Conservation (phyloP, 2,888 invertebrate species). For the Eilema depressum region DNA sequence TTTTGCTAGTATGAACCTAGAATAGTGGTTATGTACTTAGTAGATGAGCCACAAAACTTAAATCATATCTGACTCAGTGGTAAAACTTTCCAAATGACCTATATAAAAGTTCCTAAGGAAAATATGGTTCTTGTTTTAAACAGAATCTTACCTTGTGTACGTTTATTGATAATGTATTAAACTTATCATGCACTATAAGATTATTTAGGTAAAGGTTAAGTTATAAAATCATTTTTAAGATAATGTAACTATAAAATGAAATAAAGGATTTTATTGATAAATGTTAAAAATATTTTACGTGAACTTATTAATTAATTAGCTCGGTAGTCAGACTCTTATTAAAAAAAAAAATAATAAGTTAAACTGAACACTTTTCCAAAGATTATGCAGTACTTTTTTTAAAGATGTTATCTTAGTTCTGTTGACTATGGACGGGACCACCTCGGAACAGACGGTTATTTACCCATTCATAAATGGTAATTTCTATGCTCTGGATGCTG, state of each 20-base stretch:
- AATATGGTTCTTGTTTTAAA: too few relatives aligned
- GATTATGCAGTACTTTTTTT: background rate
- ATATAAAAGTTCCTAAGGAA: too few relatives aligned
- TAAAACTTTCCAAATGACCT: background rate
- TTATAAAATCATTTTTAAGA: background rate
- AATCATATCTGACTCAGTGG: background rate
- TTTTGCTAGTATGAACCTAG: too few relatives aligned
- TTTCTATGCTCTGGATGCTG: constrained; percentile 42
- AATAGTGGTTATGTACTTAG: background rate
- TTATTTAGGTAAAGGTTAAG: background rate
- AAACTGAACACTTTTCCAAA: background rate
- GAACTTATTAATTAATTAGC: too few relatives aligned
- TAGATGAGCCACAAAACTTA: background rate
- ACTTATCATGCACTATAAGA: background rate
- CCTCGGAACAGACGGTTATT: constrained; percentile 9
- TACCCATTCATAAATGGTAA: constrained; percentile 50
- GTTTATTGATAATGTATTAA: background rate
- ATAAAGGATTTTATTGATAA: too few relatives aligned
- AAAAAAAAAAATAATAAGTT: background rate
- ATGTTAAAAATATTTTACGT: too few relatives aligned
- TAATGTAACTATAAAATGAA: too few relatives aligned
- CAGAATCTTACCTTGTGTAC: background rate
- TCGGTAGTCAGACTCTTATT: background rate
- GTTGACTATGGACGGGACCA: constrained; percentile 1
- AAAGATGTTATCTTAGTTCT: background rate